Conservation (phyloP, 2,797 vertebrate genomes). For the Hipposideros larvatus region DNA sequence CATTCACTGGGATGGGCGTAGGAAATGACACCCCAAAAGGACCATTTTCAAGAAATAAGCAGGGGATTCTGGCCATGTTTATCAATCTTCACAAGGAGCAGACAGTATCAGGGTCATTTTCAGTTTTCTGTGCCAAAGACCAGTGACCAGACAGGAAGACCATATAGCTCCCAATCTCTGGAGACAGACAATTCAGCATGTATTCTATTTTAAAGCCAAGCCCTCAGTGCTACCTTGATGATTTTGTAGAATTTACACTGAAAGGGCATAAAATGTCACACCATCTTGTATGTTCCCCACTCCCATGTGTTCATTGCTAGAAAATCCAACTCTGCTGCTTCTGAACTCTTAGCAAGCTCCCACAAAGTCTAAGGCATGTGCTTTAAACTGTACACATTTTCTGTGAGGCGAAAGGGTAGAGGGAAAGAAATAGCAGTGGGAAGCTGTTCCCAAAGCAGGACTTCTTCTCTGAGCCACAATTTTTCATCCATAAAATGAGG, state of each 20-base stretch:
- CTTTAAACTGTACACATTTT: not conserved
- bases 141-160: not conserved
- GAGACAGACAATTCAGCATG: not conserved
- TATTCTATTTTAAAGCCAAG: slow-evolving; percentile 74
- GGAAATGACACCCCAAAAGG: not conserved
- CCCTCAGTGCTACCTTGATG: slow-evolving; percentile 66
- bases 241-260: slow-evolving; percentile 71
- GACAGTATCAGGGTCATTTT: slow-evolving; percentile 17
- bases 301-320: slow-evolving; percentile 69
- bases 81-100: slow-evolving; percentile 6
- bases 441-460: not conserved
- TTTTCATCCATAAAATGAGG: not conserved
- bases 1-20: not conserved
- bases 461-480: not conserved
- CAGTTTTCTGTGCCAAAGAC: slow-evolving; percentile 17
- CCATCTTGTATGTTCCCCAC: slow-evolving; percentile 66
- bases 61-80: not conserved
- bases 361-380: not conserved
- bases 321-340: slow-evolving; percentile 65
- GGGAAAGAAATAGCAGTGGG: not conserved
- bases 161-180: not conserved
- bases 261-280: slow-evolving; percentile 81
- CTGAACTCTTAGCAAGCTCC: slow-evolving; percentile 57
- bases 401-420: not conserved
- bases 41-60: not conserved